Percentiles rank a stretch among this genome's conserved stretches.
phyloP scores from a whole-genome alignment of 92 coral and sea anemone species.

The Desmophyllum pertusum region DNA sequence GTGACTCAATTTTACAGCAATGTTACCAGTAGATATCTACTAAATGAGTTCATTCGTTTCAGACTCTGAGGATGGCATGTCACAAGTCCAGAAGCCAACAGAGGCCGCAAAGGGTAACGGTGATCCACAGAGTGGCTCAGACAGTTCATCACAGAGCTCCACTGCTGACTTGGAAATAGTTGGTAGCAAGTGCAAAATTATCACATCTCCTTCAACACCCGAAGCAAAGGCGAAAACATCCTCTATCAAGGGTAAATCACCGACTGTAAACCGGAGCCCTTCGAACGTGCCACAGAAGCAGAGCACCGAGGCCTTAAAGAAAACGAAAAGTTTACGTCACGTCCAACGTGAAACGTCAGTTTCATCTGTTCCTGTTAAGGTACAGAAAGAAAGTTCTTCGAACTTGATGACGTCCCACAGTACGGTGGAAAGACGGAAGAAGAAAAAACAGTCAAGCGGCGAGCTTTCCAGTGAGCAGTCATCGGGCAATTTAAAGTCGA shows the following conservation, averaged over 20 bases:
- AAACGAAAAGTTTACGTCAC: not conserved
- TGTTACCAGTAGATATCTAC: not conserved
- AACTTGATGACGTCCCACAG: not conserved
- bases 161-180: not conserved
- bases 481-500: no score
- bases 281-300: not conserved
- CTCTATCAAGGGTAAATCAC: not conserved
- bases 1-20: not conserved
- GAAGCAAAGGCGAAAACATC: not conserved
- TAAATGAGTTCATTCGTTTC: not conserved
- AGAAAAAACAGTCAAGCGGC: not conserved
- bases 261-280: not conserved
- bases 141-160: not conserved
- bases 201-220: not conserved
- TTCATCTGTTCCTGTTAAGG: not conserved
- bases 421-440: not conserved
- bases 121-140: not conserved
- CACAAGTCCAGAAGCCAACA: not conserved
- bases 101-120: not conserved
- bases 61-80: not conserved
- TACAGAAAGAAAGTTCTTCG: not conserved
- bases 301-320: not conserved
- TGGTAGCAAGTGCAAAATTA: not conserved
- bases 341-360: not conserved
- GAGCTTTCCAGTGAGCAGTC: no score